Evolutionary conservation across 2,888 invertebrate species (phyloP).

Genomic region (Ferdinandea cuprea): DNA sequence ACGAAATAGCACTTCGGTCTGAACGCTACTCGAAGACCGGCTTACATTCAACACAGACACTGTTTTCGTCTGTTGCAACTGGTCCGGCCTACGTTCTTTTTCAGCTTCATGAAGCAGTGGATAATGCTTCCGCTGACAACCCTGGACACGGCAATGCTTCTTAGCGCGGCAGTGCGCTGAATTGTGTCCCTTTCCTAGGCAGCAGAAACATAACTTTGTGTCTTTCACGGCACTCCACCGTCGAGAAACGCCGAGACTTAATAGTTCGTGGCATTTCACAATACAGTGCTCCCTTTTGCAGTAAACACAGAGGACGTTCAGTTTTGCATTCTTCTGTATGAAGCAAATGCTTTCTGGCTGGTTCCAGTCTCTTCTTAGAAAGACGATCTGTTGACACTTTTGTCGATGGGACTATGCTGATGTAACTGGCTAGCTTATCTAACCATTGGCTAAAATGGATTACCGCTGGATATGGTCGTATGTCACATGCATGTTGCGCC

Average conservation of each 20-base stretch:
- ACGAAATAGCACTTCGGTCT: neutral
- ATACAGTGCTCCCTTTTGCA: neutral
- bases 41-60: neutral
- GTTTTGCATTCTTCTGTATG: neutral
- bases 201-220: conserved; percentile 26
- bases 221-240: neutral
- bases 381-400: too few species aligned
- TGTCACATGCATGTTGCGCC: neutral
- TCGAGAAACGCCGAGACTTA: neutral
- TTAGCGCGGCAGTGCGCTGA: neutral
- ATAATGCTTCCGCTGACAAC: neutral
- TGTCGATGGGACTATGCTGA: neutral
- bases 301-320: neutral
- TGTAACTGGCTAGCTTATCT: neutral
- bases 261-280: neutral
- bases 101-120: neutral
- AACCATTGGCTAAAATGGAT: conserved; percentile 21
- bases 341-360: too few species aligned
- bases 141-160: neutral
- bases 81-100: neutral
- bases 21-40: neutral
- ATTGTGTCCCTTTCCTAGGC: conserved; percentile 32
- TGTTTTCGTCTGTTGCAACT: neutral
- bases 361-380: neutral
- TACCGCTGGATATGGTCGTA: neutral